A percentile compares a stretch with the other conserved stretches of the same genome.
phyloP scores from a whole-genome alignment of 2,888 invertebrate genomes.

The Synanthedon myopaeformis region DNA sequence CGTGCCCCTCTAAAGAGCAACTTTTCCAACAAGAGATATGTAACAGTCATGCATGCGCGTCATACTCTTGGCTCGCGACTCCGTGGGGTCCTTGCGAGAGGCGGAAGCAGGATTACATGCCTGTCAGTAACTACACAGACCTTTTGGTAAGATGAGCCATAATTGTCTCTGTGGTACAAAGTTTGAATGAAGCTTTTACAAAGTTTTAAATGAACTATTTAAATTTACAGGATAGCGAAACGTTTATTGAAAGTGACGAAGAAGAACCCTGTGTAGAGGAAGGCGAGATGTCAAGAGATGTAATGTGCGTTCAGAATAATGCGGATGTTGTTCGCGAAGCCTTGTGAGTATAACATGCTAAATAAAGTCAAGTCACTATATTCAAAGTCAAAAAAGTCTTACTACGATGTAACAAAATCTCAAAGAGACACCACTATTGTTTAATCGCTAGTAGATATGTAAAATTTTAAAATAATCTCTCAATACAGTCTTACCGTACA shows the following conservation, averaged over 20 bases:
- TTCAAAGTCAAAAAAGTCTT: too few species aligned
- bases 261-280: conserved; percentile 61
- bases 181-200: not conserved
- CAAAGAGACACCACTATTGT: too few species aligned
- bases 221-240: conserved; percentile 39
- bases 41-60: conserved; percentile 69
- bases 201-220: not conserved
- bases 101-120: conserved; percentile 41
- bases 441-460: too few species aligned
- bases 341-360: conserved; percentile 41
- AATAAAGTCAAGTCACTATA: not conserved
- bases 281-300: conserved; percentile 58
- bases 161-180: not conserved
- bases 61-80: conserved; percentile 72
- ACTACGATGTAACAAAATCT: too few species aligned
- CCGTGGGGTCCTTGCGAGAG: conserved; percentile 71
- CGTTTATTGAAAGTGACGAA: conserved; percentile 46
- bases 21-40: conserved; percentile 69
- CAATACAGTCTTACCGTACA: too few species aligned
- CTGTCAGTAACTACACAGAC: conserved; percentile 48
- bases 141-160: conserved; percentile 28
- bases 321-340: conserved; percentile 66
- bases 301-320: conserved; percentile 72
- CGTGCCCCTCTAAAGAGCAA: conserved; percentile 67
- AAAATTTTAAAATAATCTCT: too few species aligned